Percentiles rank a stretch among this genome's conserved stretches.
These are phyloP conservation scores for Rhysida immarginata DNA, from an alignment of 1,140 invertebrate genomes.

Conservation along the genomic window DNA sequence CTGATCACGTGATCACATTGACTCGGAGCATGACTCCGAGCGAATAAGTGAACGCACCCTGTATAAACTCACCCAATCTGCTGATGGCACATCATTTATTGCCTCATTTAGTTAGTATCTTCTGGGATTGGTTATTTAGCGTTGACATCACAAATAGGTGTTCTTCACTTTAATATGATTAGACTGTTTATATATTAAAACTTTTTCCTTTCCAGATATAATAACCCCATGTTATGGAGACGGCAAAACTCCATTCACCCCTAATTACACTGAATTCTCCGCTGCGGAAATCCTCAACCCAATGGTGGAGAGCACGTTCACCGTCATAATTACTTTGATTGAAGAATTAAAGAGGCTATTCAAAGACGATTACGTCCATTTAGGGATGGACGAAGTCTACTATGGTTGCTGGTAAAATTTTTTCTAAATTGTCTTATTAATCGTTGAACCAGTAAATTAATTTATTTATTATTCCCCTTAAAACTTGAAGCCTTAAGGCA, in stretches of 20 bases:
- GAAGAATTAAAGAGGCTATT: conserved; percentile 22
- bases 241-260: conserved; percentile 16
- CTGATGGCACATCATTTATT: too few species aligned
- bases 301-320: conserved; percentile 24
- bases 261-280: conserved; percentile 19
- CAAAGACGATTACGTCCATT: conserved; percentile 21
- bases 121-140: too few species aligned
- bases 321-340: conserved; percentile 22
- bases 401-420: conserved; percentile 24
- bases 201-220: conserved; percentile 14
- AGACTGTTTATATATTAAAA: background rate
- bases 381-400: conserved; percentile 24
- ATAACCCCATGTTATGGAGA: conserved; percentile 25
- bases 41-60: too few species aligned
- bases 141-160: too few species aligned
- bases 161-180: background rate
- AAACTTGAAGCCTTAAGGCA: too few species aligned
- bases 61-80: too few species aligned
- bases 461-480: too few species aligned
- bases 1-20: too few species aligned
- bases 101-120: too few species aligned
- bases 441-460: too few species aligned
- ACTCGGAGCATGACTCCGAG: too few species aligned
- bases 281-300: conserved; percentile 24
- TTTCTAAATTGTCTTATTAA: too few species aligned